Evolutionary conservation across 2,888 invertebrate species (phyloP).

Genomic region (Orthosia incerta): DNA sequence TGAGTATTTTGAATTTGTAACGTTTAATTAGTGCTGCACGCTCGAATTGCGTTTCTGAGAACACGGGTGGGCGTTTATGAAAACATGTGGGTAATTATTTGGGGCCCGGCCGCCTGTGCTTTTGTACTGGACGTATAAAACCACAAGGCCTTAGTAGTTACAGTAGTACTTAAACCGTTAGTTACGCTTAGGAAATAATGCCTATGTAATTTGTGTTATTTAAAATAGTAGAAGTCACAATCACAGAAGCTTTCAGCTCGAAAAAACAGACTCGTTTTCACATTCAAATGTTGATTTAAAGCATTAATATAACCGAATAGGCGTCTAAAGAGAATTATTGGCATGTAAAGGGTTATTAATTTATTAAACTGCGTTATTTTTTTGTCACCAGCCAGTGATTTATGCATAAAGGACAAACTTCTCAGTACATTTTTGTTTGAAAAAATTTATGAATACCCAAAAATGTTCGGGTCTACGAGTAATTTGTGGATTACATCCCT

Average conservation of each 20-base stretch:
- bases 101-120: constrained; percentile 43
- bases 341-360: too few relatives aligned
- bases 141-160: constrained; percentile 45
- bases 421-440: too few relatives aligned
- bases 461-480: too few relatives aligned
- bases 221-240: background rate
- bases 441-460: too few relatives aligned
- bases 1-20: constrained; percentile 59
- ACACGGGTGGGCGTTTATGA: constrained; percentile 59
- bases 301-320: background rate
- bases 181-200: constrained; percentile 12
- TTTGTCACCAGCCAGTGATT: too few relatives aligned
- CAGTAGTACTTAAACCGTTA: constrained; percentile 7
- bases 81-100: constrained; percentile 61
- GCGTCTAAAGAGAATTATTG: too few relatives aligned
- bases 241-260: background rate
- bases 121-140: constrained; percentile 40
- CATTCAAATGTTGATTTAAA: background rate
- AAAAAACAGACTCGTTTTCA: background rate
- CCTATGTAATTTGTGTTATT: background rate
- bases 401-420: too few relatives aligned
- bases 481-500: too few relatives aligned
- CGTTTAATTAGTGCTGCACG: constrained; percentile 63
- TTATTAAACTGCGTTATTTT: too few relatives aligned
- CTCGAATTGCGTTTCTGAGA: constrained; percentile 58